A percentile compares a stretch with the other conserved stretches of the same genome.
phyloP scores from a whole-genome alignment of 2,797 vertebrate genomes.

The Hemibagrus guttatus region DNA sequence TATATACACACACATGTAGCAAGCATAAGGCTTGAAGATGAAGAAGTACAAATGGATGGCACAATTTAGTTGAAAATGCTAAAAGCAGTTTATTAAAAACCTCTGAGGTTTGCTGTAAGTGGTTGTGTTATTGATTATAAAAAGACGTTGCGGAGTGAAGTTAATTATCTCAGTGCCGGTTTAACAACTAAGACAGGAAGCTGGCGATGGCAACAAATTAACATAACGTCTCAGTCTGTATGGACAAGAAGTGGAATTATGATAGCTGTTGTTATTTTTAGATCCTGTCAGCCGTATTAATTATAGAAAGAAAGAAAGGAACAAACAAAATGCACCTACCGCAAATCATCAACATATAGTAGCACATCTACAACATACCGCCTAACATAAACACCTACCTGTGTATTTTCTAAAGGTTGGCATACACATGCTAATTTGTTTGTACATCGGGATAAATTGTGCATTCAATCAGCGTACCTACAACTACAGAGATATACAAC shows the following conservation, averaged over 20 bases:
- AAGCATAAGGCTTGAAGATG: background rate
- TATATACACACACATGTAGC: background rate
- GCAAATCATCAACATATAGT: background rate
- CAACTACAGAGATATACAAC: too few species aligned
- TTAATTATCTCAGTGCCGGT: background rate
- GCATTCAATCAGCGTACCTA: background rate
- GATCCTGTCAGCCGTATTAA: background rate
- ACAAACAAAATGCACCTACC: background rate
- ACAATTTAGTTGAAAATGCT: background rate
- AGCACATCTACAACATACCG: too few species aligned
- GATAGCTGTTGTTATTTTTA: background rate
- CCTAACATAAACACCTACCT: background rate
- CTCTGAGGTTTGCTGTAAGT: background rate
- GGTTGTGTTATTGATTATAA: constrained; percentile 9
- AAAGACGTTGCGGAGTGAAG: background rate
- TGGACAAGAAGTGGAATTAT: background rate
- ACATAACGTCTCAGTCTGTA: background rate
- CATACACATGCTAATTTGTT: background rate
- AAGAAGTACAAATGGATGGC: background rate
- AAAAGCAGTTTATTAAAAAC: background rate
- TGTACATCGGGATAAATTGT: background rate
- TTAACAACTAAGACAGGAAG: background rate
- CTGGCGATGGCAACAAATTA: background rate
- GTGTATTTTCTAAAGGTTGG: background rate
- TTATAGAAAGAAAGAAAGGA: background rate